Percentiles rank a stretch among this genome's conserved stretches.
Conservation (phyloP, 2,888 invertebrate species). For the Yponomeuta cagnagella region DNA sequence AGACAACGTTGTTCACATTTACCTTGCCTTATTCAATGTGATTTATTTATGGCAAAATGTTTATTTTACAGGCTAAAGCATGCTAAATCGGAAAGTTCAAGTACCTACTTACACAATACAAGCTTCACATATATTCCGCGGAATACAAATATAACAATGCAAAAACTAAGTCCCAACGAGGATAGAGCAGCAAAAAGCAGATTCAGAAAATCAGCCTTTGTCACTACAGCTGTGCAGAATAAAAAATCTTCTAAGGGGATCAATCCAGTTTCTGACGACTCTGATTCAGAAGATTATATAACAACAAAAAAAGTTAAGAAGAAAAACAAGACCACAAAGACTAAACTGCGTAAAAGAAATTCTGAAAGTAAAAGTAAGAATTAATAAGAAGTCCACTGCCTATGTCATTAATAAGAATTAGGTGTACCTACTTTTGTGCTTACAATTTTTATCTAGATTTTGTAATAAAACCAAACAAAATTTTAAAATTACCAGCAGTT, state of each 20-base stretch:
- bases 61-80: constrained; percentile 51
- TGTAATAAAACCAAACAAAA: neutral
- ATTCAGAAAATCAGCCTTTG: constrained; percentile 77
- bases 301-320: constrained; percentile 63
- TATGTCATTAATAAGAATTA: neutral
- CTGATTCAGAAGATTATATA: constrained; percentile 64
- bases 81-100: constrained; percentile 52
- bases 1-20: no score
- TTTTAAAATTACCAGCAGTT: no score
- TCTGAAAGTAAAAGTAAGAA: constrained; percentile 40
- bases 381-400: neutral
- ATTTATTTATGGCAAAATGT: no score
- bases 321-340: constrained; percentile 54
- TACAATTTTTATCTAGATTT: neutral
- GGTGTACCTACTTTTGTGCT: neutral
- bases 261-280: constrained; percentile 50
- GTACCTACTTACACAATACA: constrained; percentile 50
- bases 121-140: constrained; percentile 65
- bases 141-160: constrained; percentile 38
- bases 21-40: no score
- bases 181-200: constrained; percentile 53
- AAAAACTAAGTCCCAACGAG: constrained; percentile 39
- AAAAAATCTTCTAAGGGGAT: constrained; percentile 48
- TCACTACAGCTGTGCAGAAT: constrained; percentile 73
- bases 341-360: constrained; percentile 43